Evolutionary conservation across 1,140 invertebrate genomes (phyloP), one percentile per base, ranked within the genome.

Genomic region (Drosophila orosa): DNA sequence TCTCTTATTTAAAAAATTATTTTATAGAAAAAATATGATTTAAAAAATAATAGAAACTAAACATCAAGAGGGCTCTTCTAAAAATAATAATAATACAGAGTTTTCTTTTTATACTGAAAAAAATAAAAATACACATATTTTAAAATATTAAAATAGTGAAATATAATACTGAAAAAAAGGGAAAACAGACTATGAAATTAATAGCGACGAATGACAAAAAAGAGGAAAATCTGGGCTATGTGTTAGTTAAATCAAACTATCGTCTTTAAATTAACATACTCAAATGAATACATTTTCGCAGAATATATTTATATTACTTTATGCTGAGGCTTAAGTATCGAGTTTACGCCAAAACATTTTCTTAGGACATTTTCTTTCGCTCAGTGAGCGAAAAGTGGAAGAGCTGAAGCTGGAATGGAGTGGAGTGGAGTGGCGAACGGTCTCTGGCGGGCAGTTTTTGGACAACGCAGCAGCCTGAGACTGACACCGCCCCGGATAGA

Each of bases 361-460:
- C 31, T 19, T 13, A 3, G 3, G 17, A 2, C 19, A 22, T 6
- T 19, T 22, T 3, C 3, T 6, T 54, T 54, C 31, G 19, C 50
- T 35, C 60, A 68, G 61, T 68, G 29, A 22, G 10, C 10, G 1
- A 37, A 40, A n/a, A 48, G 10, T 22, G 17, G 4, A 50, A 35
- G 40, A 47, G 33, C 61, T 47, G 60, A 1, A 29, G 47, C n/a
- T 35, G 58, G 40, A 62, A 57, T 29, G 17, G 62, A 82, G 63
- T 29, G 17, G 62, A 82, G 63, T 68, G 40, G 40, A 86, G 63
- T 68, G 63, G 48, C 22, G 84, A 87, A 83, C 73, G 67, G 84
- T 80, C 84, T 87, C 84, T 80, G 71, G 72, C 71, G 82, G 67
- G 78, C 82, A 86, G 83, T 86, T 86, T 79, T 48, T 85, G 75